Conservation (phyloP, 2,797 vertebrate genomes). For the Heterohyrax brucei region DNA sequence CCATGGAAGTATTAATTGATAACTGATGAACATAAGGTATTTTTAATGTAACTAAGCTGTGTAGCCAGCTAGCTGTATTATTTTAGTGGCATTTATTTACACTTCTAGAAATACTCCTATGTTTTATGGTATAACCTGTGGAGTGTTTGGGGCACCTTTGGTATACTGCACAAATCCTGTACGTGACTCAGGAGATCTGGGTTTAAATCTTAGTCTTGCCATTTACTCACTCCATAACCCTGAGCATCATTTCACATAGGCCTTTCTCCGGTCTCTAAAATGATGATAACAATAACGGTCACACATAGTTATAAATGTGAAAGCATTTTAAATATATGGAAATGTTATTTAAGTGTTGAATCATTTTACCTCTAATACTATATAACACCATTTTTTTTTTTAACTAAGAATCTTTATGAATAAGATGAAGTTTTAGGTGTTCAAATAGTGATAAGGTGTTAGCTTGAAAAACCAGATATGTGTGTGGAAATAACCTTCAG, state of each 20-base stretch:
- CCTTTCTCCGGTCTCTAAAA: constrained; percentile 11
- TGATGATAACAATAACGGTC: background rate
- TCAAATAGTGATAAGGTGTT: constrained; percentile 49
- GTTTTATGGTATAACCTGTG: background rate
- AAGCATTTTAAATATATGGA: constrained; percentile 60
- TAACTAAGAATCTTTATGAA: constrained; percentile 39
- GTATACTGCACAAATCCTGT: background rate
- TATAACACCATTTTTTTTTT: constrained; percentile 66
- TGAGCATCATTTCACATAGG: background rate
- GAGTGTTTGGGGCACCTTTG: background rate
- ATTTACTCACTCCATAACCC: background rate
- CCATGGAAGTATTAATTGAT: constrained; percentile 22
- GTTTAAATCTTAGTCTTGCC: background rate
- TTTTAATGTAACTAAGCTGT: constrained; percentile 37
- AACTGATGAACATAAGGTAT: background rate
- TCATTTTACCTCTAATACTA: constrained; percentile 51
- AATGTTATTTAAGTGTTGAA: constrained; percentile 17
- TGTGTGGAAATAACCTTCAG: background rate
- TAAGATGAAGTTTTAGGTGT: background rate
- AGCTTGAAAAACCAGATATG: constrained; percentile 2
- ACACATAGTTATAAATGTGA: constrained; percentile 20
- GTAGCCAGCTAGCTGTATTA: background rate
- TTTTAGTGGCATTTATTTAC: background rate
- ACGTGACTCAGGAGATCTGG: background rate
- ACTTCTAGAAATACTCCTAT: background rate